Base-by-base conservation (phyloP, 1,140 invertebrate genomes). In the Tachypleus tridentatus region DNA sequence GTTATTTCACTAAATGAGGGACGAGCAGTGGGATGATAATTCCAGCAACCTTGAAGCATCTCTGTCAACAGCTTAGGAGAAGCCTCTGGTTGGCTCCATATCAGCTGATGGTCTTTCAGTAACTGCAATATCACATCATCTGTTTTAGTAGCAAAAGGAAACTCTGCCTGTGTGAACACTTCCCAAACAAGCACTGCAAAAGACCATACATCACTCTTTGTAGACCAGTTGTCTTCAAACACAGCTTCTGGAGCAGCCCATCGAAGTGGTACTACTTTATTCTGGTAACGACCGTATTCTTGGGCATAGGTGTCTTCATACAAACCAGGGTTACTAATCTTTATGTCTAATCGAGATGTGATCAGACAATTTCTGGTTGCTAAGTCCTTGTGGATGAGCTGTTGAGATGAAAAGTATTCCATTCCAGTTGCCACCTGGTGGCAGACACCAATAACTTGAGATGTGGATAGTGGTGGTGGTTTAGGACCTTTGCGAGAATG, bases 331-430 rank as follows among this genome's bases (percentile, higher is more conserved):
- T 88, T 79, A 4, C 89, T 88, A 53, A 97, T 82, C 80, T 96
- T 95, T 6, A 94, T 82, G 29, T 85, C 83, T 3, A 94, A 78
- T 66, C 85, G 84, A 29, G 90, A 91, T 0, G 88, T 86, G 57
- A 97, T 86, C 11, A 95, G 77, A 73, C 94, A 92, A 76, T 98
- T 98, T n/a, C 94, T 82, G 0, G 93, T 87, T 4, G 93, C 93
- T 64, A 98, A 79, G 77, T 98, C 95, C 71, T 85, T 83, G 76
- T 95, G 91, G 4, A 92, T 85, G 54, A 89, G 79, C 50, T 89
- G 79, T 67, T 84, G 81, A 64, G 84, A 83, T 2, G 89, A 81
- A 50, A 97, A 77, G 67, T 91, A 85, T 71, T 91, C 88, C 81
- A 93, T 86, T 8, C 87, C 94, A n/a, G 82, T 79, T 0, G 88